Base-by-base conservation (phyloP, 2,113 vertebrate genomes). In the Orycteropus afer region DNA sequence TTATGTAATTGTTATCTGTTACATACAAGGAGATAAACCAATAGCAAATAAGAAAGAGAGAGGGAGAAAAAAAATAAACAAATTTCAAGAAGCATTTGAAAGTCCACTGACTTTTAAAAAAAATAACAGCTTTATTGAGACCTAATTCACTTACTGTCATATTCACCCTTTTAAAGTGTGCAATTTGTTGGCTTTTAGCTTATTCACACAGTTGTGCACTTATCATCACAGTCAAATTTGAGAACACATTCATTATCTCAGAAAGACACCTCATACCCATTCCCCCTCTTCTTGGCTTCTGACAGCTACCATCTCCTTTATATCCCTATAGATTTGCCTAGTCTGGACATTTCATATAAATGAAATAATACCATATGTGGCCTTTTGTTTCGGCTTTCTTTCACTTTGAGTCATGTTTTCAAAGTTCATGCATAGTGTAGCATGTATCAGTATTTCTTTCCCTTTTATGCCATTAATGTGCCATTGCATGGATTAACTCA, bases 41-140 rank as follows among this genome's bases (percentile, higher is more conserved):
- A 78, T 84, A 25, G 34, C 10, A 73, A 79, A 65, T 55, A 74
- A 90, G 34, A 40, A 83, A 53, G 13, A 45, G 23, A 14, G 53
- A 53, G 13, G 37, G 23, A 14, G 53, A 71, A 89, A 37, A 40
- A 20, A 49, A 47, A 55, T 7, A 12, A 94, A n/a, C 8, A 15
- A 15, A 78, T 79, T 88, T 83, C 69, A 83, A 59, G 42, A 86
- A 86, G 25, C n/a, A 47, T 81, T 76, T 86, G 57, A 89, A 86
- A 90, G 49, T 55, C 20, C 8, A 20, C 69, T 67, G 40, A 29
- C 42, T 76, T 89, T 47, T 53, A 80, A n/a, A n/a, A n/a, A n/a
- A 27, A 29, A 57, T 42, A 69, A n/a, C 34, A 83, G 59, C 69
- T 78, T 89, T 92, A 82, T 51, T 83, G 71, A 86, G 37, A 61